phyloP scores from a whole-genome alignment of 2,113 vertebrate genomes.

The Dunckerocampus dactyliophorus region DNA sequence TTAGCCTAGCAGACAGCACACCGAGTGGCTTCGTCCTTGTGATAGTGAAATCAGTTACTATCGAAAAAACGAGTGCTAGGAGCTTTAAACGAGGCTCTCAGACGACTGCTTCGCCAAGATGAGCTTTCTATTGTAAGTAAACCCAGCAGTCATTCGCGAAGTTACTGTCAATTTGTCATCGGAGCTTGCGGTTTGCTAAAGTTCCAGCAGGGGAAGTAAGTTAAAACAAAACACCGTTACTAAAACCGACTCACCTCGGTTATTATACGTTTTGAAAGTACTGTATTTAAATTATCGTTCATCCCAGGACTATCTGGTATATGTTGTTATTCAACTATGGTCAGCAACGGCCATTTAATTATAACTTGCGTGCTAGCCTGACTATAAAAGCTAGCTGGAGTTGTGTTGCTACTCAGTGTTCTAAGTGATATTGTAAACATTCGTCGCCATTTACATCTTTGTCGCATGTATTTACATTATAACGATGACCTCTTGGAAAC shows the following conservation, averaged over 20 bases:
- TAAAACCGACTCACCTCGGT: neutral
- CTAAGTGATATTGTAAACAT: neutral
- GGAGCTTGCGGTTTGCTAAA: slow-evolving; percentile 51
- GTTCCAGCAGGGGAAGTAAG: slow-evolving; percentile 47
- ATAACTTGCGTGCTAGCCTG: slow-evolving; percentile 9
- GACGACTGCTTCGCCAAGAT: slow-evolving; percentile 55
- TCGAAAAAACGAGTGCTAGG: neutral
- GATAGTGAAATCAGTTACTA: neutral
- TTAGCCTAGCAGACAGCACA: slow-evolving; percentile 5
- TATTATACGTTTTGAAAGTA: neutral
- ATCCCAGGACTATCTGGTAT: neutral
- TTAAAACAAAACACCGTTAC: slow-evolving; percentile 22
- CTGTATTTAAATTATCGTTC: neutral
- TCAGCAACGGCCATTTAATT: neutral
- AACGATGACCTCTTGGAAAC: neutral
- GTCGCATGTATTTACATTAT: no score
- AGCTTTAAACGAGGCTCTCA: slow-evolving; percentile 6
- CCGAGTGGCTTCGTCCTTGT: neutral
- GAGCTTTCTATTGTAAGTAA: slow-evolving; percentile 81
- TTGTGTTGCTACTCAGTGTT: no score
- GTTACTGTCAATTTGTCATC: slow-evolving; percentile 21
- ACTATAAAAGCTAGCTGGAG: neutral
- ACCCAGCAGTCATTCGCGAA: slow-evolving; percentile 4
- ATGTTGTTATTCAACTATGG: neutral
- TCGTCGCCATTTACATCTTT: neutral